Conservation (phyloP, 2,797 vertebrate genomes). For the Rhynchonycteris naso region DNA sequence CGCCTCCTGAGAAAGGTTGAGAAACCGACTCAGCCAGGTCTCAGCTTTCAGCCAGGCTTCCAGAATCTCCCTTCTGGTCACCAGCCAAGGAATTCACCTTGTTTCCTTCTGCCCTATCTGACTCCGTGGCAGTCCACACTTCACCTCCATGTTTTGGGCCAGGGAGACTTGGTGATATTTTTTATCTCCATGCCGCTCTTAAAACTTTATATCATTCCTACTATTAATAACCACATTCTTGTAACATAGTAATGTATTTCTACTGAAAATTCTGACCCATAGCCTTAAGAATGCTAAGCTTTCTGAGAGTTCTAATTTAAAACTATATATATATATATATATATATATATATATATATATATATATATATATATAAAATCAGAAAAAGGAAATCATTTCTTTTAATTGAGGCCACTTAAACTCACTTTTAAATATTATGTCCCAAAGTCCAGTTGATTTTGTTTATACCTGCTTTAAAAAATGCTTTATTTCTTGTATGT, state of each 20-base stretch:
- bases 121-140: neutral
- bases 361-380: neutral
- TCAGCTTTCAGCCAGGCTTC: neutral
- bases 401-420: neutral
- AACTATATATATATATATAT: neutral
- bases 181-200: neutral
- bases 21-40: neutral
- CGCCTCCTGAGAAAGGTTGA: neutral
- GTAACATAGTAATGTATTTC: neutral
- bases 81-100: neutral
- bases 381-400: neutral
- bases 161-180: neutral
- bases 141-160: neutral
- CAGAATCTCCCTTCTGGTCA: neutral
- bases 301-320: constrained; percentile 23
- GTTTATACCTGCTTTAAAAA: neutral
- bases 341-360: neutral
- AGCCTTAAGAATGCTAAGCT: neutral
- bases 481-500: neutral
- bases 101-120: neutral
- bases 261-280: neutral
- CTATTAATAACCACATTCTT: neutral
- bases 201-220: neutral
- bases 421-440: neutral
- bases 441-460: neutral